Base-by-base conservation (phyloP, 2,113 vertebrate genomes). In the Sisor rabdophorus region DNA sequence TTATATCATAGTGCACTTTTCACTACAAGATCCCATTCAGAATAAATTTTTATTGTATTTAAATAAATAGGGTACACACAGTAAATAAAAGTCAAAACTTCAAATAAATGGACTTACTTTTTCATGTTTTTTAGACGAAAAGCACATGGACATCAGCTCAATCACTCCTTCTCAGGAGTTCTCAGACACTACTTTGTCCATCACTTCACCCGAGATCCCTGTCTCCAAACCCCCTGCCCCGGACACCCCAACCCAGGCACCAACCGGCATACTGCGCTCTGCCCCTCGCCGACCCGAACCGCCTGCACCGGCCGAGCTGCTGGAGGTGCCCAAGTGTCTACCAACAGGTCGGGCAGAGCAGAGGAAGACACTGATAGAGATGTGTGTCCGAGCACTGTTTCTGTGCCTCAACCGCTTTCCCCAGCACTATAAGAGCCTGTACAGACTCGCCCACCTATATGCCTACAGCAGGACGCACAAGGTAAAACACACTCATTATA, bases 401-500 rank as follows among this genome's bases (percentile, higher is more conserved):
- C 89, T 98, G 58, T 99, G 97, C 87, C 94, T 99, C 64, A 88
- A 94, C 82, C 96, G 97, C 78, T 98, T 98, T 81, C 97, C 97
- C 0, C 97, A 99, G 91, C 97, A 99, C 91, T 99, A 99, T 87
- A 98, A 98, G 90, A 98, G 96, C 81, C 94, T 99, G 53, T 98
- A 99, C 87, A 92, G 97, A 2, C 85, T 99, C 89, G 97, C 97
- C 1, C 95, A 91, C 83, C 94, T 98, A 50, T 98, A 98, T 79
- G 86, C 91, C 9, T 92, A 93, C 90, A 96, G 97, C 92, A 93
- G 89, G 67, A 96, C 93, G 0, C 95, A 98, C 85, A 92, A 92
- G 93, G 96, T 98, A 75, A 93, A 92, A 48, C n/a, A 3, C 12
- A 17, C 28, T 1, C 6, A 10, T 28, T 4, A 13, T 22, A 44